Evolutionary conservation across 2,797 vertebrate genomes (phyloP).

Genomic region (Borostomias antarcticus): DNA sequence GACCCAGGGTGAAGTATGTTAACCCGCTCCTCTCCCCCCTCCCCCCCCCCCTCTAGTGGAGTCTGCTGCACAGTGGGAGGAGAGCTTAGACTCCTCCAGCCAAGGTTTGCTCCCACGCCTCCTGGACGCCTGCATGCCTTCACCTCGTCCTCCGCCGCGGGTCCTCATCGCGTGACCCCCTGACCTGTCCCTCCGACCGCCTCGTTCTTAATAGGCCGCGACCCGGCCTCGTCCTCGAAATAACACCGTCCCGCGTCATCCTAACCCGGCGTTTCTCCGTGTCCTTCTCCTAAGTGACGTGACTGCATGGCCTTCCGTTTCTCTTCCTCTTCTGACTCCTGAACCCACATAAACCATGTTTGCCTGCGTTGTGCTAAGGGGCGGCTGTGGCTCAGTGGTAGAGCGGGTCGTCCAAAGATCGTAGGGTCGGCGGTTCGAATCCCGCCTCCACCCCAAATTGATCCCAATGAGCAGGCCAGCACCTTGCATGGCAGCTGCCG

Average conservation of each 20-base stretch:
- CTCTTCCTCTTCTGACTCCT: conserved; percentile 15
- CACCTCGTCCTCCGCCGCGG: neutral
- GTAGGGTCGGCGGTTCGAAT: too few species aligned
- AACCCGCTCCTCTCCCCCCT: conserved; percentile 49
- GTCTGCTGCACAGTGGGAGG: conserved; percentile 72
- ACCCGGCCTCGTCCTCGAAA: too few species aligned
- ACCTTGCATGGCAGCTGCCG: too few species aligned
- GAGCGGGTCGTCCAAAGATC: too few species aligned
- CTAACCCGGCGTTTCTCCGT: conserved; percentile 14
- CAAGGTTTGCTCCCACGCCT: conserved; percentile 71
- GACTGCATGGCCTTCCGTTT: conserved; percentile 18
- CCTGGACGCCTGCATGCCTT: conserved; percentile 48
- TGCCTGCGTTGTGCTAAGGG: conserved; percentile 22
- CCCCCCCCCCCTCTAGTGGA: conserved; percentile 70
- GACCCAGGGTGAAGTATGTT: conserved; percentile 22
- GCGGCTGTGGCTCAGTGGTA: too few species aligned
- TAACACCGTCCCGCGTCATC: conserved; percentile 6
- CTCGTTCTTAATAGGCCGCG: neutral
- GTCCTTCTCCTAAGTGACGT: conserved; percentile 35
- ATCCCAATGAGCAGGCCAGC: too few species aligned
- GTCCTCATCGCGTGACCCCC: conserved; percentile 1
- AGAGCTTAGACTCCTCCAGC: conserved; percentile 70
- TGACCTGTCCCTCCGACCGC: neutral
- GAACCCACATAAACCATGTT: too few species aligned
- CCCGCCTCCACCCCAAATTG: too few species aligned